Evolutionary conservation across 1,140 invertebrate species (phyloP).

Genomic region (Zaprionus vittiger): DNA sequence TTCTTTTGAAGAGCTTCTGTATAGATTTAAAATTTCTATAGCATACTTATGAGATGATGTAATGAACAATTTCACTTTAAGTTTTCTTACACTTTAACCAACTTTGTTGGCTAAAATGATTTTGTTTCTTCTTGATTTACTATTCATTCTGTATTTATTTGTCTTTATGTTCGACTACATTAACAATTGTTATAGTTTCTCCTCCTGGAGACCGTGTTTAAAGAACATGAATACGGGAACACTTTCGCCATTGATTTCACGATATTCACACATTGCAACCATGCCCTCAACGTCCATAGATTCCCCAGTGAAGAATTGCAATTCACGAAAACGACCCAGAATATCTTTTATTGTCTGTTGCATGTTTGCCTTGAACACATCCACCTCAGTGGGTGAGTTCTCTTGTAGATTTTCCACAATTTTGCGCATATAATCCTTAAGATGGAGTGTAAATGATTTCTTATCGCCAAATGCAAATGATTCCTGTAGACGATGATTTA

Average conservation of each 20-base stretch:
- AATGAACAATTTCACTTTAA: no score
- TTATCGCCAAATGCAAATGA: slow-evolving; percentile 94
- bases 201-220: slow-evolving; percentile 97
- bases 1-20: neutral
- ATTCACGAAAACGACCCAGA: slow-evolving; percentile 94
- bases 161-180: neutral
- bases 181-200: slow-evolving; percentile 88
- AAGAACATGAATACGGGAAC: slow-evolving; percentile 96
- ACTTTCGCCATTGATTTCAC: slow-evolving; percentile 92
- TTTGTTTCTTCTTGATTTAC: no score
- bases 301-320: slow-evolving; percentile 97
- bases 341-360: slow-evolving; percentile 98
- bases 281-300: slow-evolving; percentile 97
- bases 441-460: slow-evolving; percentile 95
- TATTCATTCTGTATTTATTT: neutral
- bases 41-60: neutral
- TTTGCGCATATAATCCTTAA: slow-evolving; percentile 99
- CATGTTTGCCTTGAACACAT: slow-evolving; percentile 96
- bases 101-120: no score
- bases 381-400: slow-evolving; percentile 91
- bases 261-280: slow-evolving; percentile 96
- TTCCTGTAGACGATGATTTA: slow-evolving; percentile 96
- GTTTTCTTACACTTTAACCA: no score
- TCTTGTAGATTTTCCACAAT: slow-evolving; percentile 93
- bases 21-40: neutral